Base-by-base conservation (phyloP, 2,888 invertebrate species). In the Himalopsyche anomala region DNA sequence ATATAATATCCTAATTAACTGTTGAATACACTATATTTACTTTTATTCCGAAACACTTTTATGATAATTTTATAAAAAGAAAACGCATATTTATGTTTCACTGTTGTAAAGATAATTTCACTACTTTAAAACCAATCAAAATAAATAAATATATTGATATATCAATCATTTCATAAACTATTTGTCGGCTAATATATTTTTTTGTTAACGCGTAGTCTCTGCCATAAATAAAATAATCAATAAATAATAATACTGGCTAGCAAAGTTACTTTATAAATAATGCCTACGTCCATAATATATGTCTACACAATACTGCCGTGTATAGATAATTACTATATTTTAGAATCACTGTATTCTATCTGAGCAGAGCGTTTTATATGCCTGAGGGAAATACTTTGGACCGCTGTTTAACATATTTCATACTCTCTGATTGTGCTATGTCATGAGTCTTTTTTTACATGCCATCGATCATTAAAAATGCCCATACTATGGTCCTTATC, bases 401-500 rank as follows among this genome's bases (percentile, higher is more conserved):
- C 80, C 85, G 80, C 80, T 36, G 51, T 83, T 83, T 28, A 85
- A 51, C 74, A 40, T 82, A 62, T 85, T 82, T 82, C 19, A 74
- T 83, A 36, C 79, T 83, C 80, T 62, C 69, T 51, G 81, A 56
- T 62, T 62, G 83, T 83, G 74, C 38, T 82, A 69, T 84, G 62
- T 81, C 86, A 86, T 84, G 84, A 82, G 83, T 84, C 62, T 81
- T 55, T 80, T 80, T 81, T 84, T 86, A 84, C 81, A 83, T 81
- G n/a, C 54, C 69, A 81, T 86, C 87, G 84, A 83, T 85, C 88
- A 87, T 88, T 88, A 88, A 84, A 88, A 86, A 83, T 87, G 84
- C 88, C 88, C 87, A 83, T 62, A 28, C 19, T 62, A 6, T 19
- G 36, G 79, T 62, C 83, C 86, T 86, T 87, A 87, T 87, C 87